Percentiles rank a stretch among this genome's conserved stretches.
Conservation (phyloP, 2,888 invertebrate genomes). For the Schizotus pectinicornis region DNA sequence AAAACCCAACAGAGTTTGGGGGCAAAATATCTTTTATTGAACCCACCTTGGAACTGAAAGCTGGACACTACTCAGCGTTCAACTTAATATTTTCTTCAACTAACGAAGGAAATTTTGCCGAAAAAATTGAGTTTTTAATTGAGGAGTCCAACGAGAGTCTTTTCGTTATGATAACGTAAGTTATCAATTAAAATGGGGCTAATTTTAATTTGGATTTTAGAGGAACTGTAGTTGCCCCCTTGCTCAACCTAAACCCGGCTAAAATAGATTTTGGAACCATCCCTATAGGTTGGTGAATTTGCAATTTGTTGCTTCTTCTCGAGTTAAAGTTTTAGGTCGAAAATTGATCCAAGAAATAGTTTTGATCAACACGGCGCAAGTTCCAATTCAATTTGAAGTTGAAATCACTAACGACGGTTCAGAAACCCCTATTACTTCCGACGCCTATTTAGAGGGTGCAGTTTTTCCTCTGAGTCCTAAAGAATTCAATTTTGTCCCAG, state of each 20-base stretch:
- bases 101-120: constrained; percentile 67
- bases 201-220: constrained; percentile 55
- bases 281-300: constrained; percentile 60
- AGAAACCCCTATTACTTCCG: constrained; percentile 60
- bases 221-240: constrained; percentile 67
- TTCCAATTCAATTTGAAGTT: constrained; percentile 62
- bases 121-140: constrained; percentile 65
- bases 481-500: constrained; percentile 63
- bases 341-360: constrained; percentile 58
- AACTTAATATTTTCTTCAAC: constrained; percentile 64
- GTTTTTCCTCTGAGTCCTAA: constrained; percentile 61
- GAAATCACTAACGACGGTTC: constrained; percentile 63
- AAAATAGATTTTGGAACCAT: constrained; percentile 65
- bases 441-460: constrained; percentile 57
- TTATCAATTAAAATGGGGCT: constrained; percentile 14
- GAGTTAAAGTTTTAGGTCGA: constrained; percentile 52
- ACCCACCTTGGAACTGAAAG: constrained; percentile 56
- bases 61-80: constrained; percentile 63
- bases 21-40: constrained; percentile 65
- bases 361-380: constrained; percentile 64
- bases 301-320: neutral
- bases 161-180: constrained; percentile 66
- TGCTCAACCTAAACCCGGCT: constrained; percentile 62
- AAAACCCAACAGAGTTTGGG: constrained; percentile 62
- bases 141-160: constrained; percentile 65